Evolutionary conservation across 30 jellyfish, hydroid and myxozoan species (phyloP), one percentile per base, ranked within the genome.

Genomic region (Aurelia sp.): DNA sequence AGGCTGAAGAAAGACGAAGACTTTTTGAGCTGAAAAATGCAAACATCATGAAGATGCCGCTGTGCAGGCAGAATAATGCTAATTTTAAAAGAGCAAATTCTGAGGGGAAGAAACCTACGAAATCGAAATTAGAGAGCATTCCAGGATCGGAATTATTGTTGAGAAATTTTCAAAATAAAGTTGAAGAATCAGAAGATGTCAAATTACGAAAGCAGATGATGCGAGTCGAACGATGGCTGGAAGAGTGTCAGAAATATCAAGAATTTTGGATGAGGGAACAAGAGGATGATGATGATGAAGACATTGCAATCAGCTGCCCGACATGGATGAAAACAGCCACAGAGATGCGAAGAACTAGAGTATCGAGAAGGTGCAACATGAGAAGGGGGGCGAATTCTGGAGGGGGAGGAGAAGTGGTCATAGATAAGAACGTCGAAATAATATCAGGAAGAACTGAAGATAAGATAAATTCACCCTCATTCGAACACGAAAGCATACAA

Each of bases 311-410:
- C 13, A 31, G 41, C 2, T 68, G 51, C 22, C 92, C 92, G 18
- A 8, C 75, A n/a, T 82, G 92, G 92, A 82, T 82, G 86, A 71
- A 82, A 50, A 82, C 92, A 24, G 92, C 92, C 4, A 74, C 27
- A 18, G 80, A 82, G 48, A 53, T 58, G 72, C 53, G 92, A 59
- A 53, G 69, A 4, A 82, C 4, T 57, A 62, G 86, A 59, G 22
- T 31, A 5, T 48, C 19, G 48, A 73, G 53, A 55, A 55, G 77
- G 8, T 3, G n/a, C 51, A 24, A 53, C 40, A 41, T 15, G 30
- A 19, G 4, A 11, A 38, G 31, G 31, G 31, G 30, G 63, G 12
- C 22, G 63, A 13, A 38, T 31, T 12, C 59, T 51, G 33, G 19
- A n/a, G 73, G 27, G 20, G 17, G 65, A 57, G 1, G 53, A 18